Conservation (phyloP, 1,140 invertebrate genomes). For the Lepidurus arcticus region DNA sequence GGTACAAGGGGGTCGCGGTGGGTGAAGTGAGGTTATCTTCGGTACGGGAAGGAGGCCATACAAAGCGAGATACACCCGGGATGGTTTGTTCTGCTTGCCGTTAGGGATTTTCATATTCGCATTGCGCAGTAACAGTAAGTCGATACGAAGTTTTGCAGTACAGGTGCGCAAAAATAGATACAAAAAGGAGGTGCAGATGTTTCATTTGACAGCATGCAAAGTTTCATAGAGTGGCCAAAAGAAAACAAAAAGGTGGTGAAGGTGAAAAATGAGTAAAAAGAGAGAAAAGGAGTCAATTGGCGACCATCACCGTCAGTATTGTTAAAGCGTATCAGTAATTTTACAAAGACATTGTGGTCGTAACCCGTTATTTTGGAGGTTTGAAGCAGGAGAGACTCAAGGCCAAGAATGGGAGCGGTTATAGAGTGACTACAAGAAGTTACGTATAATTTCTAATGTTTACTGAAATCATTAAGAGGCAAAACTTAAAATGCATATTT, state of each 20-base stretch:
- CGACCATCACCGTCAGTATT: background rate
- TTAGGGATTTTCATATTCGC: background rate
- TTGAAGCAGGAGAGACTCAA: background rate
- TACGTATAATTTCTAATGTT: background rate
- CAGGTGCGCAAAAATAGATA: background rate
- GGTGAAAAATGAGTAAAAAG: slow-evolving; percentile 26
- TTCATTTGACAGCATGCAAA: background rate
- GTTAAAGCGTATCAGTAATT: slow-evolving; percentile 14
- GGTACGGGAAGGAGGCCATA: slow-evolving; percentile 27
- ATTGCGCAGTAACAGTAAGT: slow-evolving; percentile 4
- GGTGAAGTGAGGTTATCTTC: slow-evolving; percentile 20
- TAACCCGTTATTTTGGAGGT: background rate
- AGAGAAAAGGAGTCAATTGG: slow-evolving; percentile 22
- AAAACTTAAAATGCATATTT: background rate
- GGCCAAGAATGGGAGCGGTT: slow-evolving; percentile 26
- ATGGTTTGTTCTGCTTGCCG: slow-evolving; percentile 19
- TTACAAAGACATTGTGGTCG: slow-evolving; percentile 20
- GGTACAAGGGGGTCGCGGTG: slow-evolving; percentile 26
- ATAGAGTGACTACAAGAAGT: background rate
- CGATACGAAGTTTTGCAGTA: background rate
- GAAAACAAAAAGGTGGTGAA: slow-evolving; percentile 7
- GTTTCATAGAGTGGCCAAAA: background rate
- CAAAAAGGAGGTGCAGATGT: background rate
- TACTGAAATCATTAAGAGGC: background rate
- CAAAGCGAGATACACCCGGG: slow-evolving; percentile 24